These are phyloP conservation scores for Stichopus horrens DNA, from an alignment of 53 echinoderm and acorn worm genomes.

Conservation along the genomic window DNA sequence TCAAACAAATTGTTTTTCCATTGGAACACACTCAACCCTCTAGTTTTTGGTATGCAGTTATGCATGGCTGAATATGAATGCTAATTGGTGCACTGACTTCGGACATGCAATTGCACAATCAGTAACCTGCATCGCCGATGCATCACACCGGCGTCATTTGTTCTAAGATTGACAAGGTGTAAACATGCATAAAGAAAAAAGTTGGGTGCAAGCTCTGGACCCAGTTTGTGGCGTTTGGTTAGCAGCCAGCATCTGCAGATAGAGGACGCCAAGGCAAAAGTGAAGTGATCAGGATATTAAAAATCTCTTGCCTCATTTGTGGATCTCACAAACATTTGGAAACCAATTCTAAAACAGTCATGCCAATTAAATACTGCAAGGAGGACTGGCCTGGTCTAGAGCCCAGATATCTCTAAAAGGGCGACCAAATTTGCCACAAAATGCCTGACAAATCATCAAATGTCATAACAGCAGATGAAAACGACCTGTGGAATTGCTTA, in stretches of 20 bases:
- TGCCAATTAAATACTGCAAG: not conserved
- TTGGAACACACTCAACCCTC: too few relatives aligned
- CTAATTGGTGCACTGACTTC: too few relatives aligned
- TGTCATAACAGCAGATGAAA: not conserved
- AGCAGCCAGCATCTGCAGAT: not conserved
- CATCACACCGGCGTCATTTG: too few relatives aligned
- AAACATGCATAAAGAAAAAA: not conserved
- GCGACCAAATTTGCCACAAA: not conserved
- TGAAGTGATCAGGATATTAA: not conserved
- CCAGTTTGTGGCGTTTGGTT: not conserved
- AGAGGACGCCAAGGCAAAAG: not conserved
- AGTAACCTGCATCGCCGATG: too few relatives aligned
- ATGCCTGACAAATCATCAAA: not conserved
- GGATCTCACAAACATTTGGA: not conserved
- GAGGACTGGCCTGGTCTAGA: not conserved
- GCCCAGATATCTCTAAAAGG: not conserved
- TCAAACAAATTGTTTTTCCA: too few relatives aligned
- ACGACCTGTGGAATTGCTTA: constrained; percentile 4
- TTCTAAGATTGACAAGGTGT: too few relatives aligned
- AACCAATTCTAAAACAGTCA: not conserved
- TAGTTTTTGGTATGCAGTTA: too few relatives aligned
- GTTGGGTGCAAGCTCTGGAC: not conserved
- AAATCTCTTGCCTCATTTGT: not conserved
- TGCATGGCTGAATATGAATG: too few relatives aligned
- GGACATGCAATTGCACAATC: too few relatives aligned